These are phyloP conservation scores for Anastatus disparis DNA, from an alignment of 1,140 invertebrate genomes.

Conservation along the genomic window DNA sequence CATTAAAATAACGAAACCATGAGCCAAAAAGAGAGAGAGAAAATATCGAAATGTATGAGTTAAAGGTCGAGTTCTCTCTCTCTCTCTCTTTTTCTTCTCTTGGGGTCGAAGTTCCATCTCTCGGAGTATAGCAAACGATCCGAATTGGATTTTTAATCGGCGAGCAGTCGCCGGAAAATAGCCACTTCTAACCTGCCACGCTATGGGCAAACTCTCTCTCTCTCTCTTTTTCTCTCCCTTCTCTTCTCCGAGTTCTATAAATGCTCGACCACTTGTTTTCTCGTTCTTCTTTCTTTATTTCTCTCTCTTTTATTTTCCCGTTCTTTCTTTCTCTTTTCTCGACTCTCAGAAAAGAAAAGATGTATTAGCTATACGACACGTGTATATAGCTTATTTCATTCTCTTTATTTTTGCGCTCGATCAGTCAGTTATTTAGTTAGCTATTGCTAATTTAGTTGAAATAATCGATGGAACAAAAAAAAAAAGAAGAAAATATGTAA, in stretches of 20 bases:
- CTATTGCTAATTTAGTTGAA: slow-evolving; percentile 31
- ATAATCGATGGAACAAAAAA: too few relatives aligned
- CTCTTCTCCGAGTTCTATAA: slow-evolving; percentile 49
- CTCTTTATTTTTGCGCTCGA: slow-evolving; percentile 16
- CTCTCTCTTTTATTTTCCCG: too few relatives aligned
- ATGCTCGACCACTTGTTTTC: slow-evolving; percentile 57
- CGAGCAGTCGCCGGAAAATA: slow-evolving; percentile 67
- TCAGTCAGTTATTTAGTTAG: slow-evolving; percentile 35
- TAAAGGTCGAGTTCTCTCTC: slow-evolving; percentile 3
- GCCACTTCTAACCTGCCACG: slow-evolving; percentile 60
- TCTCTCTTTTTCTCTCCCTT: slow-evolving; percentile 51
- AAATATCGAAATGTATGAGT: too few relatives aligned
- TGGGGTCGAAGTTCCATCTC: too few relatives aligned
- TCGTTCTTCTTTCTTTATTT: background rate
- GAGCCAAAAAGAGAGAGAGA: background rate
- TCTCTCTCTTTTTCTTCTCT: too few relatives aligned
- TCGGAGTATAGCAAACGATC: too few relatives aligned
- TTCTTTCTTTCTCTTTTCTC: too few relatives aligned
- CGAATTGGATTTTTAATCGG: slow-evolving; percentile 66
- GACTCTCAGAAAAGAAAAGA: too few relatives aligned
- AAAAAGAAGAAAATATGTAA: too few relatives aligned
- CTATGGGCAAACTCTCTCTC: slow-evolving; percentile 55
- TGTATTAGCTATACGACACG: too few relatives aligned
- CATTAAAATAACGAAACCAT: too few relatives aligned
- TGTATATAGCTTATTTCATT: background rate